Evolutionary conservation across 2,113 vertebrate species (phyloP).

Genomic region (Tichodroma muraria): DNA sequence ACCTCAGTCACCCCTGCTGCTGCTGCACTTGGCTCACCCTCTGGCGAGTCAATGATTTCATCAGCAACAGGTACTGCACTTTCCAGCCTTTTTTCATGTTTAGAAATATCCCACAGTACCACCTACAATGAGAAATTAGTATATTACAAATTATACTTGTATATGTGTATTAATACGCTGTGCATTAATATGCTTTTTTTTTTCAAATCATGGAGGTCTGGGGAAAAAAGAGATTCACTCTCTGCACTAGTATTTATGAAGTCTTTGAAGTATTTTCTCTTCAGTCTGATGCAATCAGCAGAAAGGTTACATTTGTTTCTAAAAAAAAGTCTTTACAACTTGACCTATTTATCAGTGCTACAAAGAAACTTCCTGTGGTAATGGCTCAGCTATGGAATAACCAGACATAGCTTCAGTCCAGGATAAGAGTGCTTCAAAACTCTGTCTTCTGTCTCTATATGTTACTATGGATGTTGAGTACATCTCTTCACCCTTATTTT

Average conservation of each 20-base stretch:
- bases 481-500: background rate
- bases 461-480: background rate
- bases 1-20: background rate
- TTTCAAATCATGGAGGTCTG: background rate
- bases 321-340: background rate
- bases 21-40: background rate
- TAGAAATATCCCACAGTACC: slow-evolving; percentile 87
- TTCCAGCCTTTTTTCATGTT: slow-evolving; percentile 69
- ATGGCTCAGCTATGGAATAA: background rate
- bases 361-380: background rate
- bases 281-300: background rate
- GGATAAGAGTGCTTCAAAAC: background rate
- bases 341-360: background rate
- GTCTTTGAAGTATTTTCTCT: background rate
- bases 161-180: background rate
- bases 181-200: background rate
- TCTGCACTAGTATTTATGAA: background rate
- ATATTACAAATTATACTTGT: background rate
- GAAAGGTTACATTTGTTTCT: background rate
- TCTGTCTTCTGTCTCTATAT: background rate
- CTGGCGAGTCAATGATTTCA: background rate
- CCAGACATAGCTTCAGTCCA: background rate
- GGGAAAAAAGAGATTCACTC: background rate
- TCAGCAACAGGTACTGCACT: slow-evolving; percentile 28
- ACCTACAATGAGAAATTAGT: slow-evolving; percentile 66